Percentiles rank a stretch among this genome's conserved stretches.
Conservation (phyloP, 1,140 invertebrate genomes). For the Helicorthomorpha holstii region DNA sequence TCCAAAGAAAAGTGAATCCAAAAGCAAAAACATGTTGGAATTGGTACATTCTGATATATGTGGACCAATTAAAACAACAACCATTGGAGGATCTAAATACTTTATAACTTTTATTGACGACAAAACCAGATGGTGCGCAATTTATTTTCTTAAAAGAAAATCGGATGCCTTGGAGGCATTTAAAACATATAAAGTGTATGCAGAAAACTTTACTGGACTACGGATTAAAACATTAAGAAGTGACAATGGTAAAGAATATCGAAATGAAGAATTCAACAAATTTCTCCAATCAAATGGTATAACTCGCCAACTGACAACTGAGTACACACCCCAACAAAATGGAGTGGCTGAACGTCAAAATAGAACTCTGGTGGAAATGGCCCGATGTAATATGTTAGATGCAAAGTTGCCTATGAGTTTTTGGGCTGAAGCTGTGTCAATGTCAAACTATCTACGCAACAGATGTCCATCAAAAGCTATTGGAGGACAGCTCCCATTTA, state of each 20-base stretch:
- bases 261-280: not conserved
- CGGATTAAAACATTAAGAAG: not conserved
- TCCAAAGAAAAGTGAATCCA: not conserved
- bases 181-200: not conserved
- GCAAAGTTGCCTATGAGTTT: not conserved
- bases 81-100: conserved; percentile 19
- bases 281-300: conserved; percentile 11
- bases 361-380: conserved; percentile 23
- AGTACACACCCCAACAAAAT: conserved; percentile 27
- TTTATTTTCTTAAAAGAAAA: not conserved
- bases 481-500: not conserved
- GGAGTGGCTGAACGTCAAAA: conserved; percentile 26
- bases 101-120: conserved; percentile 25
- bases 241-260: not conserved
- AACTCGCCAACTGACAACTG: conserved; percentile 17
- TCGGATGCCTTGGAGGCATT: not conserved
- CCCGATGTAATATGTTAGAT: conserved; percentile 12
- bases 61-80: conserved; percentile 19
- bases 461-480: not conserved
- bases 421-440: not conserved
- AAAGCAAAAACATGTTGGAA: conserved; percentile 3
- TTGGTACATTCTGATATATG: conserved; percentile 20
- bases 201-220: not conserved
- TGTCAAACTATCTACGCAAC: not conserved
- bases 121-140: not conserved